Evolutionary conservation across 2,113 vertebrate species (phyloP), one percentile per base, ranked within the genome.

Genomic region (Ptychochromis oligacanthus): DNA sequence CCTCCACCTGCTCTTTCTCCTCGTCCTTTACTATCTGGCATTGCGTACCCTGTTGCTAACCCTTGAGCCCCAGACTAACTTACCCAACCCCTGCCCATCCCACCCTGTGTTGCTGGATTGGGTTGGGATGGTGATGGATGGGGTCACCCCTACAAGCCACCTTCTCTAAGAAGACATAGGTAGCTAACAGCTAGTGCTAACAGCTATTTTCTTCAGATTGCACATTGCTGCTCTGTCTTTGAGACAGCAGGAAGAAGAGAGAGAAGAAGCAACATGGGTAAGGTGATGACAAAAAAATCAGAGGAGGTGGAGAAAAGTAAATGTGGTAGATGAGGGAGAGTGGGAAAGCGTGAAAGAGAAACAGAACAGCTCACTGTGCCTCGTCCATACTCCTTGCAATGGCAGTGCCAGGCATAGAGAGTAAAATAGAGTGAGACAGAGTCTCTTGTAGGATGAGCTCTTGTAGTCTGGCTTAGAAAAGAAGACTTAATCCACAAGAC

Each of bases 341-440:
- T 49, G 26, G 26, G 85, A 18, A 36, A 59, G 82, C 5, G 26
- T 54, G 22, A 77, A 40, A 57, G 58, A 83, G 24, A 80, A 87
- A 84, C 10, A 61, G 90, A 95, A 94, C 94, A 94, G 96, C 95
- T 96, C 94, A 94, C 94, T 94, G 91, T 93, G 89, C 88, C 94
- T 92, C 90, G 93, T 95, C 93, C 89, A 91, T 84, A n/a, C 65
- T 82, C 82, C 38, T 82, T 54, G 62, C 6, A 59, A 82, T 92
- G 93, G 58, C 10, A 91, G 90, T 81, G 76, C 76, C 86, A 90
- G 49, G 81, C 81, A 70, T 9, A 80, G 43, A 81, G 64, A 58
- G 78, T 28, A 62, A 38, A 52, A 62, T 22, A 58, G 57, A 60
- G 67, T 20, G 75, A 85, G 22, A 43, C 12, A 79, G 28, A 77